Base-by-base conservation (phyloP, 2,888 invertebrate genomes). In the Calameuta idolon region DNA sequence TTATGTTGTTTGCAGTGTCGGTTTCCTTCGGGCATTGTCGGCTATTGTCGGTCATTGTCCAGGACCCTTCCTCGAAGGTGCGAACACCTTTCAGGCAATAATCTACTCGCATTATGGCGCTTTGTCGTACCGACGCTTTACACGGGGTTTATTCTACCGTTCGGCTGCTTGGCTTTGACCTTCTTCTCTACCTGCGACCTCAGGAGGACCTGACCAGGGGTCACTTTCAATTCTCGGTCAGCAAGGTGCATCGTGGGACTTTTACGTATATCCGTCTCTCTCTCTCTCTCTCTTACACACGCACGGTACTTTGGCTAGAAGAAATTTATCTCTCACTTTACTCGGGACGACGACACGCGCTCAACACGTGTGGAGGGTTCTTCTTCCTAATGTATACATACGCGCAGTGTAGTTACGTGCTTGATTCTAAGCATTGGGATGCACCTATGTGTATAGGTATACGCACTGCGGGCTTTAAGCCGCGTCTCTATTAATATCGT, bases 1-100 rank as follows among this genome's bases (percentile, higher is more conserved):
- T 91, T 90, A 91, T 90, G 91, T 88, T 91, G 90, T 91, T 90
- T 91, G 90, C 87, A 87, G 90, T 91, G 86, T 91, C 90, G 88
- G 90, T 91, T 90, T 90, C 90, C 87, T 84, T 55, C 55, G 55
- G 55, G 87, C 85, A 90, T 90, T 90, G 90, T 90, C 89, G 87
- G 86, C 86, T 84, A 89, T 90, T 90, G 90, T 90, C 89, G 87
- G 87, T 85, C 84, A 89, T 90, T 90, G 90, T 90, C 89, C 90
- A 84, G 85, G 80, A 68, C 88, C 88, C 88, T 88, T 87, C 88
- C 87, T 83, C 88, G 82, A 86, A 91, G 91, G 91, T 90, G 91
- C 88, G 88, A 91, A 91, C 90, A 90, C 90, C 91, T 89, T 90
- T 90, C 87, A 87, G 87, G 85, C 87, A 89, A 90, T 90, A 91